Evolutionary conservation across 2,797 vertebrate genomes (phyloP), one percentile per base, ranked within the genome.

Genomic region (Limnodromus scolopaceus): DNA sequence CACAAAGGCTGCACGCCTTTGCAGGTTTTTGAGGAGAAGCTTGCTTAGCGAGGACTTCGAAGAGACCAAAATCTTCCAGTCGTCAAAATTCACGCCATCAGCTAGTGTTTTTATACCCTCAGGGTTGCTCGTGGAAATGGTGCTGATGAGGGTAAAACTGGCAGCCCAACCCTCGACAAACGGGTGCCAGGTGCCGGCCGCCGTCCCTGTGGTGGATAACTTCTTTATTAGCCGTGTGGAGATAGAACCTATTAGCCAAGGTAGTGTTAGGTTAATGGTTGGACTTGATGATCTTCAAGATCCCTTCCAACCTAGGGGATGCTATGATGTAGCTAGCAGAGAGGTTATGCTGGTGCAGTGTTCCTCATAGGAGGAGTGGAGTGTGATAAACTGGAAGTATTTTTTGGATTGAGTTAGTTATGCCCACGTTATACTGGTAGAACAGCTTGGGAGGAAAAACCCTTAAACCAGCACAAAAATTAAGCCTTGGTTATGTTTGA

Each of bases 81-180:
- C 14, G 0, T 43, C 34, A 25, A 15, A n/a, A 11, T 60, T 19
- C 1, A 0, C 17, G 2, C 46, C 10, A 1, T 6, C 12, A 5
- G n/a, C 8, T 19, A 0, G 17, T 8, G 25, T 25, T 55, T 28
- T 53, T 14, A 1, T 53, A 4, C 10, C 27, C 14, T 75, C 11
- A 2, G 30, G 55, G 3, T 2, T 49, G 53, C 22, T 6, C 3
- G 0, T 45, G 68, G 45, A 11, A 36, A 3, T 7, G 25, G 51
- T 17, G 66, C 0, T 46, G 11, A 3, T 20, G 30, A 36, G 22
- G 23, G 28, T 20, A 6, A 53, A 49, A 4, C 2, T 16, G 39
- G 34, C 46, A 23, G 68, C 43, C n/a, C 12, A 13, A 1, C 23
- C 0, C 55, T 9, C 36, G 16, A 3, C 55, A 13, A 16, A 12